Evolutionary conservation across 92 coral and sea anemone genomes (phyloP).

Genomic region (Heteractis magnifica): DNA sequence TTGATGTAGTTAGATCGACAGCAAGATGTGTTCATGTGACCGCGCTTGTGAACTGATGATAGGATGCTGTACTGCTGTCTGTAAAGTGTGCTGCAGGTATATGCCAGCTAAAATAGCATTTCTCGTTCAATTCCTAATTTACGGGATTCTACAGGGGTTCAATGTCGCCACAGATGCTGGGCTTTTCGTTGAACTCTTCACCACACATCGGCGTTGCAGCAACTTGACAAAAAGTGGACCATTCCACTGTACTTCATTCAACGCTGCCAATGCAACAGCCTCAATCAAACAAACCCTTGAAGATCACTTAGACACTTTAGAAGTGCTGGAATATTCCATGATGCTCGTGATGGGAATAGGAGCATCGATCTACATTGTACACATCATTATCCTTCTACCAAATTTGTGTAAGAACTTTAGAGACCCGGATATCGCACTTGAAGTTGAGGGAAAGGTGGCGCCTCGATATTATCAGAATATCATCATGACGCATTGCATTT

Average conservation of each 20-base stretch:
- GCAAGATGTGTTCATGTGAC: slow-evolving; percentile 43
- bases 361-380: slow-evolving; percentile 63
- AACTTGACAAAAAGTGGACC: slow-evolving; percentile 27
- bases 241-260: slow-evolving; percentile 39
- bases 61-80: slow-evolving; percentile 38
- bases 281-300: slow-evolving; percentile 26
- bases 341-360: slow-evolving; percentile 62
- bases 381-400: slow-evolving; percentile 61
- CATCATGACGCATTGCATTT: slow-evolving; percentile 63
- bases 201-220: slow-evolving; percentile 51
- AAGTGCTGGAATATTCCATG: slow-evolving; percentile 69
- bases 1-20: background rate
- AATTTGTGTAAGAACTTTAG: slow-evolving; percentile 71
- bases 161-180: slow-evolving; percentile 74
- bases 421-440: slow-evolving; percentile 60
- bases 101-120: slow-evolving; percentile 58
- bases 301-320: slow-evolving; percentile 45
- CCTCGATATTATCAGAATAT: slow-evolving; percentile 72
- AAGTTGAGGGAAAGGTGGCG: slow-evolving; percentile 51
- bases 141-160: slow-evolving; percentile 72
- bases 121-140: slow-evolving; percentile 65
- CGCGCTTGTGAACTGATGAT: slow-evolving; percentile 61
- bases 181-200: slow-evolving; percentile 64
- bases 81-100: slow-evolving; percentile 61
- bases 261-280: slow-evolving; percentile 26